These are phyloP conservation scores for Thyatira batis DNA, from an alignment of 2,888 invertebrate species.

Conservation along the genomic window DNA sequence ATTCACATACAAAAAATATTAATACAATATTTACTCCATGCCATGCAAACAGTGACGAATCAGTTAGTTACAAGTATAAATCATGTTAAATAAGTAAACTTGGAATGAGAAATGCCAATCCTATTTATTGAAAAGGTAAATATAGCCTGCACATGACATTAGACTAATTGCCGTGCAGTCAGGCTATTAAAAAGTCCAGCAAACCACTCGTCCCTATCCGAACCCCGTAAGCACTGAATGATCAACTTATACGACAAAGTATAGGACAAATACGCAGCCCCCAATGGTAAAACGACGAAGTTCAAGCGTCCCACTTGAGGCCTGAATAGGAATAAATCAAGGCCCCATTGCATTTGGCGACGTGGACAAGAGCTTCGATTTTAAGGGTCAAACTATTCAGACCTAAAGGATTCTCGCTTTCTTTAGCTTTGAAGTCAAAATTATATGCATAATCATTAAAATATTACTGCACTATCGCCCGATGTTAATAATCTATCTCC, in stretches of 20 bases:
- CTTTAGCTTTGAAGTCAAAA: not conserved
- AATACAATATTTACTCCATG: too few species aligned
- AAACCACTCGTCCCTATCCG: not conserved
- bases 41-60: too few species aligned
- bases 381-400: not conserved
- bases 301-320: conserved; percentile 59
- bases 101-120: conserved; percentile 18
- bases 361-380: conserved; percentile 25
- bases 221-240: conserved; percentile 11
- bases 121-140: not conserved
- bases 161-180: not conserved
- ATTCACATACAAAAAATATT: too few species aligned
- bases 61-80: too few species aligned
- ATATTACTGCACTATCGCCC: too few species aligned
- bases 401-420: not conserved
- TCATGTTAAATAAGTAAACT: too few species aligned
- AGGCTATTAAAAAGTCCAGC: not conserved
- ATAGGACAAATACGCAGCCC: conserved; percentile 38
- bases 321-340: conserved; percentile 61
- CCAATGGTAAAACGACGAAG: conserved; percentile 46
- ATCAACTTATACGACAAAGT: conserved; percentile 39
- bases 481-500: too few species aligned
- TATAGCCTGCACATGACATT: not conserved
- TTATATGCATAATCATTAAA: not conserved
- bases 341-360: conserved; percentile 50